These are phyloP conservation scores for Bathynomus jamesi DNA, from an alignment of 1,140 invertebrate species.

Conservation along the genomic window DNA sequence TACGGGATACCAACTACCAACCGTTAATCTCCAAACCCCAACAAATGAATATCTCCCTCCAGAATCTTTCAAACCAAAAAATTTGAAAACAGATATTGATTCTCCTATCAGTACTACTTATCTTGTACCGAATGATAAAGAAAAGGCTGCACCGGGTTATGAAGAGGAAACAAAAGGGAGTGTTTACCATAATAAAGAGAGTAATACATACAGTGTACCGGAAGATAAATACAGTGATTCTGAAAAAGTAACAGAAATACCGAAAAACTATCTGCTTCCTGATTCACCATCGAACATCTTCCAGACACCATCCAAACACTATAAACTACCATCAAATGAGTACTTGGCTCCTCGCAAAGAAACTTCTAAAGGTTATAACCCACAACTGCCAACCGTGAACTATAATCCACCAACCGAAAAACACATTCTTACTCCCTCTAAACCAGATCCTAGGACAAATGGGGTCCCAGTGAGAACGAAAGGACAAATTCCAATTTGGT, in stretches of 20 bases:
- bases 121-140: neutral
- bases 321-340: neutral
- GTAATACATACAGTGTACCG: neutral
- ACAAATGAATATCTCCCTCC: neutral
- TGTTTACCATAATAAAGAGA: neutral
- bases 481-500: neutral
- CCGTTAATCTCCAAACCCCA: neutral
- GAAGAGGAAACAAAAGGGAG: neutral
- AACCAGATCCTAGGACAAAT: no score
- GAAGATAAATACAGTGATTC: neutral
- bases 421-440: neutral
- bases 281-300: neutral
- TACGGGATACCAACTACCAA: no score
- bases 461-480: no score
- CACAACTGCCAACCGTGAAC: neutral
- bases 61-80: neutral
- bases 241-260: neutral
- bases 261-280: neutral
- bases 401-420: neutral
- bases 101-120: neutral
- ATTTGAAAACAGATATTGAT: neutral
- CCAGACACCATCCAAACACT: neutral
- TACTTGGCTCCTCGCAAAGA: neutral
- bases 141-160: neutral
- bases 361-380: neutral